These are phyloP conservation scores for Argyresthia albistria DNA, from an alignment of 2,888 invertebrate species.

Conservation along the genomic window DNA sequence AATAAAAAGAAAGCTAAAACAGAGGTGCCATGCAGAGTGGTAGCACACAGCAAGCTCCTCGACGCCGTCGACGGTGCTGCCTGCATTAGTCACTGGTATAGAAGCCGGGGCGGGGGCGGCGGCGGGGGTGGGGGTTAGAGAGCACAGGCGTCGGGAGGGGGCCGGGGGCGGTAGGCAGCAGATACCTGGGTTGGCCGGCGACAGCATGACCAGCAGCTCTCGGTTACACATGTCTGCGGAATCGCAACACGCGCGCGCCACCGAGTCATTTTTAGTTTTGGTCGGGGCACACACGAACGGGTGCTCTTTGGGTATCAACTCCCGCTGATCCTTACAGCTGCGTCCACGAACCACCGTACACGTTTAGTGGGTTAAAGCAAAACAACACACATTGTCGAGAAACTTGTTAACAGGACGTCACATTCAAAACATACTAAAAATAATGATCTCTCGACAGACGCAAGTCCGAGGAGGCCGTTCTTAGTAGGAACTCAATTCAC, in stretches of 20 bases:
- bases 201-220: slow-evolving; percentile 78
- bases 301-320: slow-evolving; percentile 84
- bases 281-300: slow-evolving; percentile 86
- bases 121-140: background rate
- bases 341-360: slow-evolving; percentile 68
- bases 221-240: slow-evolving; percentile 82
- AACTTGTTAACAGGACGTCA: slow-evolving; percentile 57
- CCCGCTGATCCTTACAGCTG: slow-evolving; percentile 84
- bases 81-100: background rate
- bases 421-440: slow-evolving; percentile 53
- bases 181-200: slow-evolving; percentile 78
- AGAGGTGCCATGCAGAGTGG: slow-evolving; percentile 49
- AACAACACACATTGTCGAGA: slow-evolving; percentile 68
- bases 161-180: background rate
- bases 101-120: background rate
- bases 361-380: slow-evolving; percentile 74
- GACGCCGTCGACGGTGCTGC: background rate
- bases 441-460: background rate
- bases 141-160: background rate
- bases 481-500: slow-evolving; percentile 60
- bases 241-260: slow-evolving; percentile 88
- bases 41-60: slow-evolving; percentile 34
- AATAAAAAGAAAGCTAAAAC: slow-evolving; percentile 39
- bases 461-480: slow-evolving; percentile 27
- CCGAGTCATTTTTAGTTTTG: slow-evolving; percentile 81